A percentile compares a stretch with the other conserved stretches of the same genome.
These are phyloP conservation scores for Drosophila pseudoananassae DNA, from an alignment of 1,140 invertebrate genomes.

Conservation along the genomic window DNA sequence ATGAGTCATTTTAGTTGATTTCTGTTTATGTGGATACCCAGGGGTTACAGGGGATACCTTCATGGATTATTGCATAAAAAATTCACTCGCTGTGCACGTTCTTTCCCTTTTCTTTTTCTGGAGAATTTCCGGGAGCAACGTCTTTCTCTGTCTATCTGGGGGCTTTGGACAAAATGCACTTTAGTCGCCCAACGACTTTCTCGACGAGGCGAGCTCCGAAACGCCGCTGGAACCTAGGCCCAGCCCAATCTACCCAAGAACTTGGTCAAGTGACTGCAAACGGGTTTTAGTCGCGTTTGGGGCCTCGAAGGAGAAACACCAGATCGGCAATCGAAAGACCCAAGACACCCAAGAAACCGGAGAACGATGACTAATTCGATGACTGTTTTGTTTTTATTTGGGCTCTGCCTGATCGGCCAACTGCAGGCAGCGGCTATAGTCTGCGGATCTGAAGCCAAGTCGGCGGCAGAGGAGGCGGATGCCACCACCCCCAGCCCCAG, in stretches of 20 bases:
- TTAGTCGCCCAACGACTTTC: slow-evolving; percentile 66
- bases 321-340: slow-evolving; percentile 1
- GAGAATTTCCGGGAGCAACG: background rate
- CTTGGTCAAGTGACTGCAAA: slow-evolving; percentile 69
- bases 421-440: slow-evolving; percentile 52
- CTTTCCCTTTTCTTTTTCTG: slow-evolving; percentile 3
- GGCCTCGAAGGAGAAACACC: slow-evolving; percentile 47
- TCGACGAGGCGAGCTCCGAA: slow-evolving; percentile 20
- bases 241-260: slow-evolving; percentile 39
- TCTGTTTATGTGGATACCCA: no score
- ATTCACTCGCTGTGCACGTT: no score
- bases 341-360: background rate
- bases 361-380: slow-evolving; percentile 46
- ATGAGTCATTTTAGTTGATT: no score
- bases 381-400: slow-evolving; percentile 15
- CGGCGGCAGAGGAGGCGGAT: slow-evolving; percentile 8
- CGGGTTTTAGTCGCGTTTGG: slow-evolving; percentile 70
- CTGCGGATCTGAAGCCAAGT: slow-evolving; percentile 45
- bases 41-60: no score
- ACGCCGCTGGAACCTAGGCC: slow-evolving; percentile 2
- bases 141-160: slow-evolving; percentile 10
- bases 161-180: slow-evolving; percentile 35
- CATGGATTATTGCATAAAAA: no score
- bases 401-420: slow-evolving; percentile 17
- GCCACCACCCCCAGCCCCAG: slow-evolving; percentile 48